phyloP scores from a whole-genome alignment of 2,888 invertebrate species.

The Ophion obscuratus region DNA sequence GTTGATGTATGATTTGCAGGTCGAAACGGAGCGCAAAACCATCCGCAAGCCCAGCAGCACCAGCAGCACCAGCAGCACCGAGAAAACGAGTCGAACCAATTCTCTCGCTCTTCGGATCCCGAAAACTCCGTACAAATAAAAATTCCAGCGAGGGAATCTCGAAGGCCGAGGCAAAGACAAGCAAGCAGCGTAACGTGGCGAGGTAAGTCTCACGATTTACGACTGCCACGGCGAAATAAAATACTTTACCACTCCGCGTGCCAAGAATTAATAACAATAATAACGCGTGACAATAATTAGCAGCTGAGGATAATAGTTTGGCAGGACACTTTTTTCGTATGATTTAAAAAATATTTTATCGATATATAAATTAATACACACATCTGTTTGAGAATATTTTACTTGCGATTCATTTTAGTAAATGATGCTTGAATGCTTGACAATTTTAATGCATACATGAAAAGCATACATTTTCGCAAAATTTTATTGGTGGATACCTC shows the following conservation, averaged over 20 bases:
- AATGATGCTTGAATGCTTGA: no score
- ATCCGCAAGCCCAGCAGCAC: slow-evolving; percentile 44
- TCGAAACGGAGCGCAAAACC: slow-evolving; percentile 68
- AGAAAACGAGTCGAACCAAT: slow-evolving; percentile 72
- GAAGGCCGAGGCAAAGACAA: slow-evolving; percentile 42
- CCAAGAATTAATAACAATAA: not conserved
- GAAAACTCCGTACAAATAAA: slow-evolving; percentile 68
- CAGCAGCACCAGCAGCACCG: slow-evolving; percentile 31
- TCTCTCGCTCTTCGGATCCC: slow-evolving; percentile 73
- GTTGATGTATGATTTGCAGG: slow-evolving; percentile 53
- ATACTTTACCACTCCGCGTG: not conserved
- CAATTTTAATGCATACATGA: no score
- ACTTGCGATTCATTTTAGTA: no score
- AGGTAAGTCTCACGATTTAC: slow-evolving; percentile 19
- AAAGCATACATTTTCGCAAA: no score
- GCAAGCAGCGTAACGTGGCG: slow-evolving; percentile 30
- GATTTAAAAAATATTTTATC: no score
- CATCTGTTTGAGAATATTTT: no score
- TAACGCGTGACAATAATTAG: no score
- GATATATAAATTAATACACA: no score
- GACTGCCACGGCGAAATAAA: not conserved
- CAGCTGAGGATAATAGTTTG: no score
- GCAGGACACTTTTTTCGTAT: no score
- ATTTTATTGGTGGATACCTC: no score
- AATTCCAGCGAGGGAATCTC: slow-evolving; percentile 52